These are phyloP conservation scores for Phalacrocorax aristotelis DNA, from an alignment of 2,113 vertebrate species.

Conservation along the genomic window DNA sequence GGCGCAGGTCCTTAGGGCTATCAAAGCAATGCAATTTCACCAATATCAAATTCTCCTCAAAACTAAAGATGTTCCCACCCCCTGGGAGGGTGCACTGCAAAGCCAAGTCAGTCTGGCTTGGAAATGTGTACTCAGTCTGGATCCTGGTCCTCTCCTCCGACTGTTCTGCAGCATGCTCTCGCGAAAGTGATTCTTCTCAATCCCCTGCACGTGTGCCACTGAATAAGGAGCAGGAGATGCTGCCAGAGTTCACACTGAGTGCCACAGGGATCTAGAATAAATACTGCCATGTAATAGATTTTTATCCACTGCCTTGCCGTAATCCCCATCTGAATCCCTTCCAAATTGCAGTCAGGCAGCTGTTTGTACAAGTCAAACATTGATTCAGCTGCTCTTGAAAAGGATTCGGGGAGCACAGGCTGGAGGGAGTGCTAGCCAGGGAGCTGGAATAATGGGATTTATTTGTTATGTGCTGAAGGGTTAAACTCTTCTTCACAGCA, in stretches of 20 bases:
- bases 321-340: slow-evolving; percentile 72
- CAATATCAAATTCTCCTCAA: neutral
- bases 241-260: slow-evolving; percentile 32
- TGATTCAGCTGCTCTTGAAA: slow-evolving; percentile 67
- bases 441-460: slow-evolving; percentile 43
- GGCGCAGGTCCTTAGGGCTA: neutral
- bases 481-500: slow-evolving; percentile 63
- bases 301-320: slow-evolving; percentile 60
- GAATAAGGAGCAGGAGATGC: slow-evolving; percentile 35
- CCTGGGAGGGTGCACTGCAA: neutral
- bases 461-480: slow-evolving; percentile 42
- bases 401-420: neutral
- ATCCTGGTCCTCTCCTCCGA: neutral
- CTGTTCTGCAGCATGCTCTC: neutral
- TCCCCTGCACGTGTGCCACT: slow-evolving; percentile 16
- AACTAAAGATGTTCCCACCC: neutral
- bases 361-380: slow-evolving; percentile 72
- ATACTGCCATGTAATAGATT: slow-evolving; percentile 66
- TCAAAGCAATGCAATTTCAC: neutral
- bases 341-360: slow-evolving; percentile 54
- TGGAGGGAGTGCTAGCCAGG: neutral
- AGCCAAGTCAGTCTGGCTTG: neutral
- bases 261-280: slow-evolving; percentile 60
- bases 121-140: neutral
- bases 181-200: slow-evolving; percentile 5